Base-by-base conservation (phyloP, 92 coral and sea anemone genomes). In the Heliopora coerulea region DNA sequence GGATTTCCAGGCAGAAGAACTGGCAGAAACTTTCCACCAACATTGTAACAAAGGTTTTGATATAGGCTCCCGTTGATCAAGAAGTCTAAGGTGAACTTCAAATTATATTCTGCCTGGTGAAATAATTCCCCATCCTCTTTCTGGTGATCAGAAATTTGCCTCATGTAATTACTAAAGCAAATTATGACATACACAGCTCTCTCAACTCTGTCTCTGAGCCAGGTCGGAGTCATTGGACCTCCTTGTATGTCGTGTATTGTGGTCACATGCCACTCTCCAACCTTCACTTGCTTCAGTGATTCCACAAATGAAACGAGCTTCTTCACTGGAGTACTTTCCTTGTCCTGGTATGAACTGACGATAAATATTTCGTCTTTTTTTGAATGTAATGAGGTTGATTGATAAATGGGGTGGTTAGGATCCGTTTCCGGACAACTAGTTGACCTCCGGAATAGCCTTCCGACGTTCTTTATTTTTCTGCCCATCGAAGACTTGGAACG, bases 81-180 rank as follows among this genome's bases (percentile, higher is more conserved):
- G 48, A 44, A 67, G n/a, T 70, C 63, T 42, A 70, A 48, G 5
- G 63, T 70, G 31, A 52, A 54, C 48, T 34, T 70, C 0, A 70
- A 32, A 34, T 70, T 70, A 19, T 19, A 35, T 14, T 70, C 64
- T 3, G 42, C 26, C 54, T 70, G 77, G 8, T 30, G 39, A 12
- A 24, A 12, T 0, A 26, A 44, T 30, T 39, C 15, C 8, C 54
- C 9, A 30, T 25, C 28, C 10, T 20, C 40, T 14, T 19, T 28
- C 0, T 8, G 23, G 35, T 18, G 8, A 13, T 70, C 63, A 17
- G 31, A 21, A 31, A 70, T 34, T 18, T 35, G 56, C 54, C 54
- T 70, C 30, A 70, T 33, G 48, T 15, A 30, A 2, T 54, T 70
- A 25, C 77, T 70, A 50, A 30, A 70, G 63, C 77, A 70, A 11